Percentiles rank a stretch among this genome's conserved stretches.
These are phyloP conservation scores for Dicyrtomina minuta DNA, from an alignment of 2,888 invertebrate species.

Conservation along the genomic window DNA sequence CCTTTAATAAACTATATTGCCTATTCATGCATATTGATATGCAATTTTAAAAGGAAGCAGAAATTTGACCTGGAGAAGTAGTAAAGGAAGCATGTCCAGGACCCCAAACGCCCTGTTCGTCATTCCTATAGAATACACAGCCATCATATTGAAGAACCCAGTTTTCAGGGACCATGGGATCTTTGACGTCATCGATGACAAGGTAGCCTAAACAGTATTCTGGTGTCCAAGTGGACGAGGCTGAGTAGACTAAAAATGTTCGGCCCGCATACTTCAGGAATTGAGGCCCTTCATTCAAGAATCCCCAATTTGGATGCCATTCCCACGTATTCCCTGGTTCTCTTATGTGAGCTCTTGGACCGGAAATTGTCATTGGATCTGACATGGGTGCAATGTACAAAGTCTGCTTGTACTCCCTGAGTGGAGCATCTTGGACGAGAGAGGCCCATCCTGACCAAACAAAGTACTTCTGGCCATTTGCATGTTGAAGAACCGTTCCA, in stretches of 20 bases:
- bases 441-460: slow-evolving; percentile 48
- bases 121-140: slow-evolving; percentile 18
- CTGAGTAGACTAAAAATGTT: slow-evolving; percentile 49
- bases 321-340: slow-evolving; percentile 43
- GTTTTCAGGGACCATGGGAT: slow-evolving; percentile 20
- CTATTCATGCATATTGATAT: too few species aligned
- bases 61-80: too few species aligned
- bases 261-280: slow-evolving; percentile 42
- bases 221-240: slow-evolving; percentile 45
- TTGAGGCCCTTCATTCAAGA: slow-evolving; percentile 46
- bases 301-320: slow-evolving; percentile 30
- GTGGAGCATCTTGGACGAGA: slow-evolving; percentile 11
- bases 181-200: slow-evolving; percentile 27
- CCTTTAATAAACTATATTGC: too few species aligned
- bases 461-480: slow-evolving; percentile 43
- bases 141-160: slow-evolving; percentile 12
- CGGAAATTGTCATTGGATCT: slow-evolving; percentile 47
- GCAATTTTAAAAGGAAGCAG: too few species aligned
- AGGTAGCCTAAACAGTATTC: slow-evolving; percentile 50
- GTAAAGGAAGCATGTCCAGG: slow-evolving; percentile 27
- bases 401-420: slow-evolving; percentile 45
- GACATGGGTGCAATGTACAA: slow-evolving; percentile 49
- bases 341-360: slow-evolving; percentile 39
- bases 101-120: slow-evolving; percentile 12
- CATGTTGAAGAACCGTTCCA: slow-evolving; percentile 20